phyloP scores from a whole-genome alignment of 2,888 invertebrate genomes.

The Stenichneumon culpator region DNA sequence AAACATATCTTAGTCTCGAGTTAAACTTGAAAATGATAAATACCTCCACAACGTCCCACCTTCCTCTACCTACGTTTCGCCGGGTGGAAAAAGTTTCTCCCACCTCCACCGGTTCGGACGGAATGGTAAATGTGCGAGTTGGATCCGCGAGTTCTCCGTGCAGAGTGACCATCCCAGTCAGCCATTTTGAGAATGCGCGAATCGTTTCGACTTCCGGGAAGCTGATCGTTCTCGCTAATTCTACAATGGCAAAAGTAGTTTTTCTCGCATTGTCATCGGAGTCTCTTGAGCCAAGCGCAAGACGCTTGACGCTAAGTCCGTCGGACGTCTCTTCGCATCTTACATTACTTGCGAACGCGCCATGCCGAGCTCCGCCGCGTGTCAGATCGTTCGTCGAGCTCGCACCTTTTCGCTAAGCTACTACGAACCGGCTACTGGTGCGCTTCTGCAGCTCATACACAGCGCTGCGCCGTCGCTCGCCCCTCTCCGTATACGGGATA shows the following conservation, averaged over 20 bases:
- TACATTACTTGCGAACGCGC: conserved; percentile 30
- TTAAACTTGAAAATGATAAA: not conserved
- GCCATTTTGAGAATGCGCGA: conserved; percentile 9
- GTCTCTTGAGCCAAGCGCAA: conserved; percentile 4
- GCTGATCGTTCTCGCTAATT: conserved; percentile 69
- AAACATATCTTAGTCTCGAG: no score
- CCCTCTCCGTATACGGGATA: conserved; percentile 71
- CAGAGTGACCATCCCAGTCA: not conserved
- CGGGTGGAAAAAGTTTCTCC: not conserved
- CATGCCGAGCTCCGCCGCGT: not conserved
- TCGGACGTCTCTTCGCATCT: conserved; percentile 20
- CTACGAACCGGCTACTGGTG: conserved; percentile 41
- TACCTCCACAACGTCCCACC: not conserved
- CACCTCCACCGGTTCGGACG: not conserved
- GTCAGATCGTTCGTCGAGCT: conserved; percentile 25
- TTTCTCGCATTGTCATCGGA: conserved; percentile 23
- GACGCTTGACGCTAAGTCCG: conserved; percentile 34
- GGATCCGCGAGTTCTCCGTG: not conserved
- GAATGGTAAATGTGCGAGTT: not conserved
- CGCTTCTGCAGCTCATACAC: conserved; percentile 27
- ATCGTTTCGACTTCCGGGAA: conserved; percentile 61
- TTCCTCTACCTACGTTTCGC: not conserved
- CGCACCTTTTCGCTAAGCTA: conserved; percentile 23
- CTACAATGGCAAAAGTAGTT: conserved; percentile 58
- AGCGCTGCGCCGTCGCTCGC: conserved; percentile 17